Base-by-base conservation (phyloP, 2,113 vertebrate species). In the Vombatus ursinus region DNA sequence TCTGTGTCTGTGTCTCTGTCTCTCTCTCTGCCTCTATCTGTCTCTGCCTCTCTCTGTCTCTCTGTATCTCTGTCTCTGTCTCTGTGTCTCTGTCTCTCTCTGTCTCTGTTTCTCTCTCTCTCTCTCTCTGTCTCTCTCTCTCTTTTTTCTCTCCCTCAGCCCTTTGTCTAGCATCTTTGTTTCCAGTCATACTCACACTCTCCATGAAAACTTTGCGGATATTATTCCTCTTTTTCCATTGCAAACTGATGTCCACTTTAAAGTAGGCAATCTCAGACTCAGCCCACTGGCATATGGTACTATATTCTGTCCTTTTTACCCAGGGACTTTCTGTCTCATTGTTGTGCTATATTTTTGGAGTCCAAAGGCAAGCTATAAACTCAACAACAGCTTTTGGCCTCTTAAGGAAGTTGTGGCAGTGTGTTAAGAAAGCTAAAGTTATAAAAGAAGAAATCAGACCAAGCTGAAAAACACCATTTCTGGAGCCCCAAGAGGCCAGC, bases 381-480 rank as follows among this genome's bases (percentile, higher is more conserved):
- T 84, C 16, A 84, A 44, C 37, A 84, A 84, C 1, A 84, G n/a
- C 37, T 44, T 44, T 84, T 22, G 19, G n/a, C 6, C 68, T 84
- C 16, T 84, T n/a, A 84, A 84, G 16, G 16, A 44, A 44, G 37
- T 7, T 1, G 44, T 44, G 19, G 16, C 16, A 84, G 11, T 84
- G 68, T 22, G 37, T 84, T 44, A 84, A 84, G 57, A 84, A 77
- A 84, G 44, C 37, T 84, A 84, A n/a, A 84, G 14, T 16, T 84
- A 84, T 6, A 44, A 84, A 84, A n/a, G 3, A 19, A 94, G 37
- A 91, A 96, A 68, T 47, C 37, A 91, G 53, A 49, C 47, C 25
- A 52, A 50, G 52, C 37, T 89, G 93, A 84, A 94, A 91, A 94
- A 50, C 50, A 50, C 50, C 19, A n/a, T 44, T 44, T 97, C 92